Evolutionary conservation across 2,113 vertebrate species (phyloP), one percentile per base, ranked within the genome.

Genomic region (Poecile atricapillus): DNA sequence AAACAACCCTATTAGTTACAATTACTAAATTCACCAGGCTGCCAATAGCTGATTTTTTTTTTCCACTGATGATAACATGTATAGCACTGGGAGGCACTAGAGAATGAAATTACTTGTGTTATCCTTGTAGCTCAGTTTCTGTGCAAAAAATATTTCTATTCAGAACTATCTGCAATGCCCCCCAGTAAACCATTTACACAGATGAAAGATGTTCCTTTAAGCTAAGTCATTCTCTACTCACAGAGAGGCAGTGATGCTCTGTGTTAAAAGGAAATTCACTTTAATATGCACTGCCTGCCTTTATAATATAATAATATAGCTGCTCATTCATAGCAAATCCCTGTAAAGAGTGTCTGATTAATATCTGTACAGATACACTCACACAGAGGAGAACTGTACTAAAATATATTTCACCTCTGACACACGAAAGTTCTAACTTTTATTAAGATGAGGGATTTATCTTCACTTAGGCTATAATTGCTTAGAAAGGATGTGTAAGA

Each of bases 101-200:
- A 95, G 58, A 92, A 94, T 85, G 93, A 71, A 97, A 76, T 95
- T 96, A 95, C 60, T 94, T 50, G 28, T 70, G 89, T 90, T 90
- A 95, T 47, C 37, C n/a, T 87, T 85, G 92, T 53, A 89, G 81
- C 60, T 96, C 37, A 30, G 39, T 79, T 94, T 94, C 82, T 87
- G 60, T 88, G 75, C 46, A 62, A 86, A 87, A 68, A 35, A 44
- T 17, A 90, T 20, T 70, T 86, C 79, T 93, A 44, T 92, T 94
- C 49, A 69, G 89, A 87, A 37, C 47, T 74, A 77, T 87, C 89
- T 93, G 76, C 78, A 91, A 56, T 81, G 63, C 47, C 85, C 69
- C 59, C 37, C 14, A 88, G 73, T 93, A 95, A 93, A 87, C 44
- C 63, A 80, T 62, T 75, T 76, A 84, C 74, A 91, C 18, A 92